These are phyloP conservation scores for Emys orbicularis DNA, from an alignment of 2,797 vertebrate genomes.

Conservation along the genomic window DNA sequence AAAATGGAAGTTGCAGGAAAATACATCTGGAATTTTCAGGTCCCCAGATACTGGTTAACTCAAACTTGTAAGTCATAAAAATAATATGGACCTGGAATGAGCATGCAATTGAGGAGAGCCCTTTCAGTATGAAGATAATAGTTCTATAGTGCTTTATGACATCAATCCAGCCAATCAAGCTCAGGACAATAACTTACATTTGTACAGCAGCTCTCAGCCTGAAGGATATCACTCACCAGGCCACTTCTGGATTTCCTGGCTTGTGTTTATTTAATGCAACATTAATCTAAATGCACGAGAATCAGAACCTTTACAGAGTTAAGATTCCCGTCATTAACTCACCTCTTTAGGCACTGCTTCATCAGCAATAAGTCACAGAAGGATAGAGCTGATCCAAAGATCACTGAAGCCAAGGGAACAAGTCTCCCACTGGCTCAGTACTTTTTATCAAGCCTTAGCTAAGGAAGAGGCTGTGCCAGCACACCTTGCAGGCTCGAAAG, in stretches of 20 bases:
- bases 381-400: neutral
- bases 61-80: neutral
- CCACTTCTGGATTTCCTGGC: neutral
- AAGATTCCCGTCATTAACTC: neutral
- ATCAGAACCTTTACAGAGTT: neutral
- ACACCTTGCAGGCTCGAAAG: neutral
- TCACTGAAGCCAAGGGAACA: neutral
- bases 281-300: neutral
- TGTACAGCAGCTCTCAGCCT: neutral
- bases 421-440: neutral
- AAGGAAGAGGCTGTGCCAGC: neutral
- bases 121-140: neutral
- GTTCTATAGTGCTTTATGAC: neutral
- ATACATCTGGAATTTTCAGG: neutral
- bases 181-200: neutral
- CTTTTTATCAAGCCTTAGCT: neutral
- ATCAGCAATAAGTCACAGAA: neutral
- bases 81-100: accelerated
- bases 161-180: neutral
- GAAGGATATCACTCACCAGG: neutral
- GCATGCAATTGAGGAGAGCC: neutral
- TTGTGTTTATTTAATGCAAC: neutral
- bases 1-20: neutral
- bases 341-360: neutral
- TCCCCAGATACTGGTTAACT: neutral